Conservation (phyloP, 2,888 invertebrate genomes). For the Drosophila mulleri region DNA sequence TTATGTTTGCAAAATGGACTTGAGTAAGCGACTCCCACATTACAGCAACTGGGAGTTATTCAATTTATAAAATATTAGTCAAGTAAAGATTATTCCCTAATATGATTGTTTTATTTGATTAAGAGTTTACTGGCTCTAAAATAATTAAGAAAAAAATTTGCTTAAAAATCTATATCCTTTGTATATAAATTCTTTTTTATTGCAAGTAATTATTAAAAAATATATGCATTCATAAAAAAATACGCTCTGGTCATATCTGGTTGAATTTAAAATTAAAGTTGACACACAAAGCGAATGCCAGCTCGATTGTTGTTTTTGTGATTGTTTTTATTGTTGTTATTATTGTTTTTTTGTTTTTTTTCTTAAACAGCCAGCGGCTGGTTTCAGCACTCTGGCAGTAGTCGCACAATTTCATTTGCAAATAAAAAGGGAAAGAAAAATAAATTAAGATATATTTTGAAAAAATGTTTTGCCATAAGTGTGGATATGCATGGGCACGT, state of each 20-base stretch:
- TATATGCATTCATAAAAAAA: background rate
- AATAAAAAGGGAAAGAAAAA: constrained; percentile 2
- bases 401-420: constrained; percentile 8
- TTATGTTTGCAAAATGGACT: no score
- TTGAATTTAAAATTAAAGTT: constrained; percentile 15
- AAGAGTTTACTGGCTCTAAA: no score
- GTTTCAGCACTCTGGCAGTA: background rate
- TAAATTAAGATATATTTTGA: constrained; percentile 16
- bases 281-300: constrained; percentile 8
- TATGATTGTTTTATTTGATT: no score
- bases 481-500: constrained; percentile 34
- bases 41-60: no score
- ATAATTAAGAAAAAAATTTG: no score
- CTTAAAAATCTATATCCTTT: background rate
- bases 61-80: no score
- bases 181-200: background rate
- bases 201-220: background rate
- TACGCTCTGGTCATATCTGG: background rate
- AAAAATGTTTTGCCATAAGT: constrained; percentile 43
- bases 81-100: no score
- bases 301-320: background rate
- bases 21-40: no score
- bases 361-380: constrained; percentile 22
- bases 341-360: constrained; percentile 8
- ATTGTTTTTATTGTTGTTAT: constrained; percentile 13